phyloP scores from a whole-genome alignment of 2,888 invertebrate species.

The Steinernema carpocapsae region DNA sequence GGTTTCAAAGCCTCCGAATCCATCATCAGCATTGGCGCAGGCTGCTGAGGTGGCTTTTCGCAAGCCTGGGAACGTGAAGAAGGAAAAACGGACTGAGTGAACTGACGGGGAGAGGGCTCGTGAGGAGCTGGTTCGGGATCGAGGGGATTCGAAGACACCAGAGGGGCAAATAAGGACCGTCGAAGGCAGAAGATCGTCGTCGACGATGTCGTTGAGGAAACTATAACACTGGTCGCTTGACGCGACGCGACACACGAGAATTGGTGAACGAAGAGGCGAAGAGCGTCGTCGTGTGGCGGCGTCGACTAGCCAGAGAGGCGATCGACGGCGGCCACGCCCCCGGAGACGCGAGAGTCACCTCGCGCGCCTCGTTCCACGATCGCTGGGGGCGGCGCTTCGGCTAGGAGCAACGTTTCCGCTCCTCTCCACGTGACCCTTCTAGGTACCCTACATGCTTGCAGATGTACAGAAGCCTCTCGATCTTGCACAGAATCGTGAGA shows the following conservation, averaged over 20 bases:
- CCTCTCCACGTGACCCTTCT: slow-evolving; percentile 14
- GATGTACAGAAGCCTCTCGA: background rate
- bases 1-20: slow-evolving; percentile 23
- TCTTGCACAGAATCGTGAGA: background rate
- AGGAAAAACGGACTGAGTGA: background rate
- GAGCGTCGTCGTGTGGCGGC: slow-evolving; percentile 24
- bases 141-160: background rate
- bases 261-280: slow-evolving; percentile 31
- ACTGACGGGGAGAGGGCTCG: background rate
- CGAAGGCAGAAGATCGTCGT: slow-evolving; percentile 30
- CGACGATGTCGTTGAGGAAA: slow-evolving; percentile 28
- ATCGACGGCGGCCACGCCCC: slow-evolving; percentile 24
- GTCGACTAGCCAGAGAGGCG: slow-evolving; percentile 29
- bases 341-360: slow-evolving; percentile 30
- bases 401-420: background rate
- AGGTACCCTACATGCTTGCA: background rate
- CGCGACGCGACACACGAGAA: slow-evolving; percentile 35
- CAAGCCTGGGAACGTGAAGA: background rate
- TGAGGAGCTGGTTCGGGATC: background rate
- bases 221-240: slow-evolving; percentile 35
- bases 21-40: slow-evolving; percentile 24
- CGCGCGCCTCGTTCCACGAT: slow-evolving; percentile 25
- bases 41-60: background rate
- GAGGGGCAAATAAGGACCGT: background rate
- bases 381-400: slow-evolving; percentile 18